phyloP scores from a whole-genome alignment of 2,797 vertebrate genomes.

The Pseudochirops cupreus region DNA sequence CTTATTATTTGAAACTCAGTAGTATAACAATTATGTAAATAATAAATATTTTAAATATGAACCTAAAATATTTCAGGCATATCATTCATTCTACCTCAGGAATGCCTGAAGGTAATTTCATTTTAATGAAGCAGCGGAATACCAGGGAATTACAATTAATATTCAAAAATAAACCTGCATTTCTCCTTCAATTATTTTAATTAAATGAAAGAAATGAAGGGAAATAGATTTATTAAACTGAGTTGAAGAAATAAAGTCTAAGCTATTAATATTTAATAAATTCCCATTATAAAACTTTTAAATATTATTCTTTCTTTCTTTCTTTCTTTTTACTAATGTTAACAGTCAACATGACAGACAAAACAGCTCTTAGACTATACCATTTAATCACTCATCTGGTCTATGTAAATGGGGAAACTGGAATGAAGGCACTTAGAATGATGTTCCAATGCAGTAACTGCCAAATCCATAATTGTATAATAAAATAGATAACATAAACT shows the following conservation, averaged over 20 bases:
- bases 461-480: neutral
- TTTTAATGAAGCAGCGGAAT: conserved; percentile 72
- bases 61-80: conserved; percentile 59
- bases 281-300: neutral
- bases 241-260: neutral
- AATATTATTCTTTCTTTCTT: neutral
- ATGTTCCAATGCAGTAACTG: neutral
- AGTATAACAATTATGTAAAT: conserved; percentile 51
- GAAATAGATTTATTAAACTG: conserved; percentile 31
- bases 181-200: conserved; percentile 64
- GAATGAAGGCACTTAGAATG: neutral
- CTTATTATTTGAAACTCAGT: conserved; percentile 60
- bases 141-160: conserved; percentile 70
- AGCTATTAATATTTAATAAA: neutral
- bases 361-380: neutral
- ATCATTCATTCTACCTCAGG: conserved; percentile 66
- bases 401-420: neutral
- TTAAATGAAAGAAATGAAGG: conserved; percentile 59
- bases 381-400: neutral
- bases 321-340: neutral
- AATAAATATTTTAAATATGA: conserved; percentile 36
- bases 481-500: neutral
- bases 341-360: neutral
- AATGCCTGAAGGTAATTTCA: conserved; percentile 72
- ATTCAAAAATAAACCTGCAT: conserved; percentile 53